Conservation (phyloP, 2,797 vertebrate genomes). For the Florisuga fusca region DNA sequence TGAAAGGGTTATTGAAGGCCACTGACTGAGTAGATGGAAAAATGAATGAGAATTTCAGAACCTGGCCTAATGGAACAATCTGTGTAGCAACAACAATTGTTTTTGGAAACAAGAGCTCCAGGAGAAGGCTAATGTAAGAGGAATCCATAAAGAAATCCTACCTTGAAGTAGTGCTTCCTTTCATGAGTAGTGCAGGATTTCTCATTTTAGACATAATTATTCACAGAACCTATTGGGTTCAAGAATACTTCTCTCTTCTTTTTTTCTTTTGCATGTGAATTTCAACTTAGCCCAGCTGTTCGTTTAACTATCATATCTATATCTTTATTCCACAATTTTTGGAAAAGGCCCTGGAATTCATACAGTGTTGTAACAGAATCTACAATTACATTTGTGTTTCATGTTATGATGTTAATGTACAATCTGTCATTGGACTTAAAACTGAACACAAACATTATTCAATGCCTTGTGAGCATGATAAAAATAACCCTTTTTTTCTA, state of each 20-base stretch:
- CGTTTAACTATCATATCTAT: not conserved
- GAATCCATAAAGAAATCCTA: not conserved
- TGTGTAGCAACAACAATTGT: not conserved
- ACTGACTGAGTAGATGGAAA: not conserved
- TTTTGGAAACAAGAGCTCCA: not conserved
- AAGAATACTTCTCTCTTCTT: not conserved
- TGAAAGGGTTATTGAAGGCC: conserved; percentile 35
- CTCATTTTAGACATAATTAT: not conserved
- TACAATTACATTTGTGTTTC: not conserved
- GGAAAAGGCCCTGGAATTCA: not conserved
- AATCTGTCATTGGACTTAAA: not conserved
- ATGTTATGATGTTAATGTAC: not conserved
- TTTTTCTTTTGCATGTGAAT: not conserved
- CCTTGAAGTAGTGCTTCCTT: not conserved
- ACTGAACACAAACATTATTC: not conserved
- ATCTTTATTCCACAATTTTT: not conserved
- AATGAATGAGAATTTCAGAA: conserved; percentile 24
- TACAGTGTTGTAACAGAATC: not conserved
- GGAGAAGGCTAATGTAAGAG: not conserved
- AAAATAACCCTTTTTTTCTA: not conserved
- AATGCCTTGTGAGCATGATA: not conserved
- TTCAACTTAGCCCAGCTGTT: not conserved
- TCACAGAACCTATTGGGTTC: not conserved
- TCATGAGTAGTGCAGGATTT: not conserved
- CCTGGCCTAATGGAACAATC: not conserved